Conservation (phyloP, 2,113 vertebrate species). For the Campylomormyrus tamandua region DNA sequence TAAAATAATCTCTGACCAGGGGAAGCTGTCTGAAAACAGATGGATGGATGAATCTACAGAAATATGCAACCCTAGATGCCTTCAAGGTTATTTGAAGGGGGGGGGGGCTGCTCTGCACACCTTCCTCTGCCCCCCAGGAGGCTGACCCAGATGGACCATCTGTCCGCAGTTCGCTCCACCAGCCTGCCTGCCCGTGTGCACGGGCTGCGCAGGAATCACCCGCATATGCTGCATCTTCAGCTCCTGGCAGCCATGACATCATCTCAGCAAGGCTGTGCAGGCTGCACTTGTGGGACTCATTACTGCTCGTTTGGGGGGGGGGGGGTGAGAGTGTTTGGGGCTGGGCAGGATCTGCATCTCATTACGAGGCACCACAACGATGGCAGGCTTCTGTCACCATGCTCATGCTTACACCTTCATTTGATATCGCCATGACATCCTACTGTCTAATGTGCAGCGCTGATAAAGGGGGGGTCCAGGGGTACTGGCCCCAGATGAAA, state of each 20-base stretch:
- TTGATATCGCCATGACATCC: neutral
- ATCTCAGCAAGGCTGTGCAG: neutral
- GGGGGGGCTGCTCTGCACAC: neutral
- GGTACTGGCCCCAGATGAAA: neutral
- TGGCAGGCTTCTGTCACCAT: neutral
- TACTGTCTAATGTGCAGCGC: neutral
- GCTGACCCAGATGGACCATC: conserved; percentile 54
- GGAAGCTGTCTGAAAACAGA: neutral
- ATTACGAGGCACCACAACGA: neutral
- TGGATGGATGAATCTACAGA: neutral
- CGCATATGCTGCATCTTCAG: conserved; percentile 39
- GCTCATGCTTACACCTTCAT: neutral
- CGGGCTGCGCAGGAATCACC: conserved; percentile 33
- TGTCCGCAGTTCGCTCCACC: conserved; percentile 42
- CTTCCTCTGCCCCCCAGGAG: conserved; percentile 33
- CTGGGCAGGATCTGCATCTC: neutral
- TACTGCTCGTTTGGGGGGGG: conserved; percentile 2
- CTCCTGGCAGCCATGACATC: conserved; percentile 28
- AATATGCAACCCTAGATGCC: neutral
- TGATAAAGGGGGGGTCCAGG: neutral
- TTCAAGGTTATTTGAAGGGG: neutral
- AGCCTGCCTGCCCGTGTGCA: conserved; percentile 36
- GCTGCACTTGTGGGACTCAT: conserved; percentile 20
- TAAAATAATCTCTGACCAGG: neutral
- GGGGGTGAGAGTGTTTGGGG: too few relatives aligned